Base-by-base conservation (phyloP, 2,113 vertebrate species). In the Microtus pennsylvanicus region DNA sequence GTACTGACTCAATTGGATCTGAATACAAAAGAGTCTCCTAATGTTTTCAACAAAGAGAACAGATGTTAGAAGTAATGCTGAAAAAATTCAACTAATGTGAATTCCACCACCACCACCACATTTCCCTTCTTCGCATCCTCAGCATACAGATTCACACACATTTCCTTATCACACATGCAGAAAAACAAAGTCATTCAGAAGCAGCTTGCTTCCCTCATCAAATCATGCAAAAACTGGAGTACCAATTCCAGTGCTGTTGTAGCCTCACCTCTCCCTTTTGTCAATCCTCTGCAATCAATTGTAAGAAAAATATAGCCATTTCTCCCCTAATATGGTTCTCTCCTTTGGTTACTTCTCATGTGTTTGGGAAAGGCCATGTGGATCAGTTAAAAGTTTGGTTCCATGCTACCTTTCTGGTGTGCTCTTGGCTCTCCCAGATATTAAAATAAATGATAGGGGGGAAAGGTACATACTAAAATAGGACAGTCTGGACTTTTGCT, bases 121-220 rank as follows among this genome's bases (percentile, higher is more conserved):
- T 16, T 81, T 96, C 78, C 26, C 50, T 90, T 93, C 65, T 90
- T 81, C 38, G 30, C 45, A 92, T 93, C 3, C 5, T 61, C 14
- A 90, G 85, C 35, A 89, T 82, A 81, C 28, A n/a, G 81, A 74
- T 94, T 93, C 88, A 88, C 33, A 92, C 47, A 92, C n/a, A 45
- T 80, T 92, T 94, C 67, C 30, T 92, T 89, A 90, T 92, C 92
- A 96, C 16, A 88, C 13, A 19, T 81, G 22, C 52, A 95, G 33
- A 77, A 81, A 91, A 96, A n/a, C 12, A 0, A 97, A 92, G 80
- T 35, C 86, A 17, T 74, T 78, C 63, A 87, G 74, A 95, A 96
- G 58, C 52, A 89, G 35, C 22, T 94, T 52, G 42, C 28, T 95
- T 95, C 38, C 82, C 61, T 96, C 76, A 65, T 35, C 90, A 80